Base-by-base conservation (phyloP, 2,797 vertebrate genomes). In the Acestrorhynchus altus region DNA sequence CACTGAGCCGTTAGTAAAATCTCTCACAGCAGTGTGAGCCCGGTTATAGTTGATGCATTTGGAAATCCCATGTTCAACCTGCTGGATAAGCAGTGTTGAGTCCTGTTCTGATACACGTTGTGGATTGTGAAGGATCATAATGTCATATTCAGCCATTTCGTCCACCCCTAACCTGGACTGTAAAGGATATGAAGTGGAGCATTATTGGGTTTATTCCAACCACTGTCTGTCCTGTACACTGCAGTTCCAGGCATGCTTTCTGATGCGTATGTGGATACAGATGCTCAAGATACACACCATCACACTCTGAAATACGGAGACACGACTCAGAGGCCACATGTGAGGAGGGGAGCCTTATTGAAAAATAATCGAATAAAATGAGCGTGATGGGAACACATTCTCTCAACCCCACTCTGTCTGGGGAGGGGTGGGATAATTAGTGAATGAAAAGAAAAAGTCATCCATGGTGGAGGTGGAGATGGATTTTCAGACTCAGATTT, bases 301-400 rank as follows among this genome's bases (percentile, higher is more conserved):
- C 69, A 63, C 31, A 66, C 56, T 68, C n/a, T 70, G 51, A 59
- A 72, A 51, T 20, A 77, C n/a, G 47, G 60, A 77, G 60, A 78
- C 74, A 59, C 1, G 66, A 52, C 46, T 15, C 40, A 65, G 63
- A 60, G 74, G 52, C 67, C 73, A 78, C 60, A 64, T 72, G 83
- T 81, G 70, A 63, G 67, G 67, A 72, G 57, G 65, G 73, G 64
- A 47, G 56, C 18, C 72, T 77, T 82, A 83, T 81, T 78, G 65
- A 83, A 84, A 84, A 82, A 83, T 84, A 86, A 86, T 86, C 49
- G 39, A 77, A 67, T 83, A 76, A 81, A 77, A 76, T 77, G 67
- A 51, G 72, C 72, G 52, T 39, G 63, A 63, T 52, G 60, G 44
- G 75, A 61, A 72, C 64, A 83, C 72, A 68, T 76, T 84, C 57